These are phyloP conservation scores for Trisateles emortualis DNA, from an alignment of 2,888 invertebrate genomes.

Conservation along the genomic window DNA sequence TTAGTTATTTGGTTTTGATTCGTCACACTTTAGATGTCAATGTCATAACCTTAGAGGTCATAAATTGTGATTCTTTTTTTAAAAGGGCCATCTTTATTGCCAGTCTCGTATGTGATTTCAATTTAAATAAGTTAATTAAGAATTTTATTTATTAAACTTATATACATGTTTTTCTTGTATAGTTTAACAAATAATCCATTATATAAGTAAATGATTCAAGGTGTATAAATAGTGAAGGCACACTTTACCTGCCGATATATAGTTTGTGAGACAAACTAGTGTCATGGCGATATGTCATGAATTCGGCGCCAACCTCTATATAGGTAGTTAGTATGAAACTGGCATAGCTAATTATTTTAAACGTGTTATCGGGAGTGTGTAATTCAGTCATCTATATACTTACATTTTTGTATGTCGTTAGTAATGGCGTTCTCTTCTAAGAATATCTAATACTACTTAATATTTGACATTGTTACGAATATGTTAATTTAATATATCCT, in stretches of 20 bases:
- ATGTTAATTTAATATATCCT: background rate
- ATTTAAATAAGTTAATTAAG: background rate
- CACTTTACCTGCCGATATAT: conserved; percentile 35
- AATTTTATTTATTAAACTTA: background rate
- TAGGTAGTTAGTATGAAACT: conserved; percentile 58
- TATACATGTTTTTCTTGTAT: background rate
- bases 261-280: conserved; percentile 37
- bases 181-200: background rate
- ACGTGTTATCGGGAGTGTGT: conserved; percentile 45
- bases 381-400: conserved; percentile 39
- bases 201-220: conserved; percentile 10
- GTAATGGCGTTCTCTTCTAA: conserved; percentile 1
- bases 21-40: background rate
- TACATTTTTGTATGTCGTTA: conserved; percentile 21
- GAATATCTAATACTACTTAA: conserved; percentile 1
- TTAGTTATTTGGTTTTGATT: background rate
- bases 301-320: conserved; percentile 72
- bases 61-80: background rate
- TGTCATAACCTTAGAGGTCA: conserved; percentile 3
- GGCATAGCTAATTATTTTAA: conserved; percentile 71
- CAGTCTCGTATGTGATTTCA: background rate
- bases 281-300: conserved; percentile 57
- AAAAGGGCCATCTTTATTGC: background rate
- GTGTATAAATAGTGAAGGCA: conserved; percentile 25
- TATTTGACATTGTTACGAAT: background rate